Evolutionary conservation across 2,113 vertebrate species (phyloP).

Genomic region (Nerophis ophidion): DNA sequence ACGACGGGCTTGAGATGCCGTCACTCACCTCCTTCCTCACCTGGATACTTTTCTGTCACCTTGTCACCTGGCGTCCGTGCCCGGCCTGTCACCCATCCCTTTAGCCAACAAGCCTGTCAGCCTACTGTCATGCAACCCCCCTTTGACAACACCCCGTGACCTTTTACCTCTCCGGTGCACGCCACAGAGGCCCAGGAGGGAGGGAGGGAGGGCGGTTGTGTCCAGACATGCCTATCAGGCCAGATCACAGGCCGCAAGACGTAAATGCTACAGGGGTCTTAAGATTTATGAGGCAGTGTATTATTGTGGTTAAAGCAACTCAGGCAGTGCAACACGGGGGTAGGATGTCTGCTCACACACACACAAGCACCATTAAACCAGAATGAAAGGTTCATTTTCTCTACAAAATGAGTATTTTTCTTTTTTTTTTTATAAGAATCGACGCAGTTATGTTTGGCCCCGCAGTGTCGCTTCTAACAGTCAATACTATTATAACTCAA

Average conservation of each 20-base stretch:
- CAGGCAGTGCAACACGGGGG: conserved; percentile 20
- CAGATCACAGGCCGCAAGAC: conserved; percentile 57
- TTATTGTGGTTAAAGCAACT: conserved; percentile 37
- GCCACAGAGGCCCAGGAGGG: conserved; percentile 46
- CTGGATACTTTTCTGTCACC: conserved; percentile 66
- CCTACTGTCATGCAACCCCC: conserved; percentile 53
- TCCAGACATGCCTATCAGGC: conserved; percentile 65
- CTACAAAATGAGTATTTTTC: too few species aligned
- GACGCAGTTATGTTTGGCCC: too few species aligned
- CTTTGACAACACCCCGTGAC: conserved; percentile 52
- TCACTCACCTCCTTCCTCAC: conserved; percentile 65
- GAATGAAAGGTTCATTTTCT: background rate
- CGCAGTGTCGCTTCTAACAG: too few species aligned
- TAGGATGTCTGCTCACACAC: conserved; percentile 32
- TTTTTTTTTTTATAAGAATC: too few species aligned
- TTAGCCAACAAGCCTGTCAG: conserved; percentile 59
- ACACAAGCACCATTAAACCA: background rate
- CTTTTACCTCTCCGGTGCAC: conserved; percentile 51
- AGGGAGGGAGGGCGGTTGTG: conserved; percentile 47
- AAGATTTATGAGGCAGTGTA: conserved; percentile 61
- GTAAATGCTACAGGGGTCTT: conserved; percentile 56
- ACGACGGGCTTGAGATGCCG: conserved; percentile 50
- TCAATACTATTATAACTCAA: too few species aligned
- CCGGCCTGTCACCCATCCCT: conserved; percentile 63
- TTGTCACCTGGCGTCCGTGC: conserved; percentile 58